Percentiles rank a stretch among this genome's conserved stretches.
Evolutionary conservation across 2,888 invertebrate species (phyloP).

Genomic region (Torymus texanus): DNA sequence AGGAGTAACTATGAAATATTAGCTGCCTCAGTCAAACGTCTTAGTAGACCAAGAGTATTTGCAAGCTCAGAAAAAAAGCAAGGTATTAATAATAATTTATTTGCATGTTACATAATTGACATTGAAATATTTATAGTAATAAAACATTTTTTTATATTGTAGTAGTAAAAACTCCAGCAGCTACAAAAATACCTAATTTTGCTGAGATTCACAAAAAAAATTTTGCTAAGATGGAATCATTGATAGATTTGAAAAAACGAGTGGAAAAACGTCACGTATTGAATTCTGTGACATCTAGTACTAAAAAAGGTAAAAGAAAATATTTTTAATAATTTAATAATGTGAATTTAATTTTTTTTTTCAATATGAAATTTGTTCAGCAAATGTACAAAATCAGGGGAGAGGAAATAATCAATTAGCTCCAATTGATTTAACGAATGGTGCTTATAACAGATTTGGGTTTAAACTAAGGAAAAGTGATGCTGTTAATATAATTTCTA

Average conservation of each 20-base stretch:
- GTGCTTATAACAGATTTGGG: slow-evolving; percentile 76
- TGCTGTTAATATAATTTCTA: slow-evolving; percentile 60
- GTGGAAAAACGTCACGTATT: slow-evolving; percentile 63
- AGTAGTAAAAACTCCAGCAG: slow-evolving; percentile 61
- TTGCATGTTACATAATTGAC: slow-evolving; percentile 7
- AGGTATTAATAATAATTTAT: slow-evolving; percentile 55
- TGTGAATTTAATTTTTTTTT: slow-evolving; percentile 11
- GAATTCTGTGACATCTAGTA: slow-evolving; percentile 51
- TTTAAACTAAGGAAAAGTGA: slow-evolving; percentile 75
- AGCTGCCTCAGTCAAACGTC: slow-evolving; percentile 72
- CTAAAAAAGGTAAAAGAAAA: slow-evolving; percentile 50
- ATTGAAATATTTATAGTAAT: background rate
- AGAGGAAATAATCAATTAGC: slow-evolving; percentile 11
- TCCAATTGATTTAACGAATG: slow-evolving; percentile 45
- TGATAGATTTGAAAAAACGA: slow-evolving; percentile 76
- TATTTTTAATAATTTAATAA: background rate
- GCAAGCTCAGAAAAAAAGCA: slow-evolving; percentile 57
- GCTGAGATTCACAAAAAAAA: slow-evolving; percentile 81
- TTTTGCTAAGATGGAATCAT: slow-evolving; percentile 82
- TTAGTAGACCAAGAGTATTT: slow-evolving; percentile 73
- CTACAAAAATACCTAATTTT: slow-evolving; percentile 83
- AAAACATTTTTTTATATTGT: slow-evolving; percentile 22
- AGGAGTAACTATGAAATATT: slow-evolving; percentile 58
- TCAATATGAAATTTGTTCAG: slow-evolving; percentile 44
- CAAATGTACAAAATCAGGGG: slow-evolving; percentile 3